These are phyloP conservation scores for Zoanthus solanderi DNA, from an alignment of 92 coral and sea anemone species.

Conservation along the genomic window DNA sequence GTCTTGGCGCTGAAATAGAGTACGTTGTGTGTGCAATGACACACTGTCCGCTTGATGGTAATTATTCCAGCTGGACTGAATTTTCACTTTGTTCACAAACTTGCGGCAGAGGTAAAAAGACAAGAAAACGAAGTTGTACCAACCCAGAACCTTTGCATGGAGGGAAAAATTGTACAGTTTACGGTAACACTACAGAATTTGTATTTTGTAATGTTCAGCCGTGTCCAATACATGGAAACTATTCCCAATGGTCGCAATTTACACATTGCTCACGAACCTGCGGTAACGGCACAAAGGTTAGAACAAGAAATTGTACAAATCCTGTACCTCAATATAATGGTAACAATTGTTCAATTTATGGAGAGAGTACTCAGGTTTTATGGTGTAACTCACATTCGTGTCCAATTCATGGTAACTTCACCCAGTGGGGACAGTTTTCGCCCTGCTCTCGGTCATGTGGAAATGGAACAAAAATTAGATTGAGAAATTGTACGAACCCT, in stretches of 20 bases:
- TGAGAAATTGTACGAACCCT: slow-evolving; percentile 52
- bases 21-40: slow-evolving; percentile 7
- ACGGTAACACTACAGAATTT: slow-evolving; percentile 20
- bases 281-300: slow-evolving; percentile 35
- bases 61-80: slow-evolving; percentile 44
- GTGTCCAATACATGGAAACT: slow-evolving; percentile 62
- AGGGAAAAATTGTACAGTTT: slow-evolving; percentile 39
- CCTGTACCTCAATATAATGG: slow-evolving; percentile 58
- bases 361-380: slow-evolving; percentile 22
- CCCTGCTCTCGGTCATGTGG: slow-evolving; percentile 48
- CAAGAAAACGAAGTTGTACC: slow-evolving; percentile 44
- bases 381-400: slow-evolving; percentile 38
- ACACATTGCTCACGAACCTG: slow-evolving; percentile 42
- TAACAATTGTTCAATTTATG: slow-evolving; percentile 40
- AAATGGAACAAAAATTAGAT: slow-evolving; percentile 38
- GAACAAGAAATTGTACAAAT: slow-evolving; percentile 48
- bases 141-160: slow-evolving; percentile 51
- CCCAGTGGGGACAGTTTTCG: slow-evolving; percentile 47
- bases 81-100: slow-evolving; percentile 46
- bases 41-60: slow-evolving; percentile 53
- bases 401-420: slow-evolving; percentile 56
- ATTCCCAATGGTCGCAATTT: slow-evolving; percentile 56
- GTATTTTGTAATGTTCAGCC: slow-evolving; percentile 22
- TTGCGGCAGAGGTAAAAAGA: slow-evolving; percentile 47
- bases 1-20: slow-evolving; percentile 24